phyloP scores from a whole-genome alignment of 53 echinoderm and acorn worm genomes.

The Hippasteria phrygiana region DNA sequence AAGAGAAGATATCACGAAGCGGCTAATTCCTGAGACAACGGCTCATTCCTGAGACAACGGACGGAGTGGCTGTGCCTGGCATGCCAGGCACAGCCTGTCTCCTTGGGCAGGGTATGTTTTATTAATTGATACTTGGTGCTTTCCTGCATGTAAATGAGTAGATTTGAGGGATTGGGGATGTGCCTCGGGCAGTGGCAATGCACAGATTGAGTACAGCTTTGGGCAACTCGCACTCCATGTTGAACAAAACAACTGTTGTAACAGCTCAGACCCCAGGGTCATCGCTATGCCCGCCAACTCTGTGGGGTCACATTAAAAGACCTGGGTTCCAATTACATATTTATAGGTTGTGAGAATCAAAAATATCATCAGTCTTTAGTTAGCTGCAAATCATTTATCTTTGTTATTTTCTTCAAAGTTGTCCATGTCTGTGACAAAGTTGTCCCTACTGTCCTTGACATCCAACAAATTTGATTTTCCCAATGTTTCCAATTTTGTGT shows the following conservation, averaged over 20 bases:
- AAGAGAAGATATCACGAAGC: too few species aligned
- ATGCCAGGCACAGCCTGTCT: slow-evolving; percentile 25
- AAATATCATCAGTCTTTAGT: slow-evolving; percentile 7
- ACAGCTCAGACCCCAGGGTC: slow-evolving; percentile 48
- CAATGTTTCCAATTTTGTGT: too few species aligned
- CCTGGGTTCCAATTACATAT: not conserved
- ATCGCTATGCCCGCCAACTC: slow-evolving; percentile 2
- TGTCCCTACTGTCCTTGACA: too few species aligned
- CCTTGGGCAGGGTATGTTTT: slow-evolving; percentile 35
- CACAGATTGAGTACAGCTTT: slow-evolving; percentile 28
- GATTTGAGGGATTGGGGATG: not conserved
- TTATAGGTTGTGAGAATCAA: not conserved
- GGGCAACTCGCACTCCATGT: slow-evolving; percentile 15
- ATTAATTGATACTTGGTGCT: slow-evolving; percentile 51
- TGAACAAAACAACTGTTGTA: slow-evolving; percentile 55
- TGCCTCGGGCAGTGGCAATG: not conserved
- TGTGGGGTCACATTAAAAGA: not conserved
- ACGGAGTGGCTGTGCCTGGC: not conserved
- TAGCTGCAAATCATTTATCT: too few species aligned
- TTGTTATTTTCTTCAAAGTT: too few species aligned
- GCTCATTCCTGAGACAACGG: not conserved
- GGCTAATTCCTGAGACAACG: not conserved
- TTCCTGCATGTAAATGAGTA: slow-evolving; percentile 42
- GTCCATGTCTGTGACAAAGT: too few species aligned
- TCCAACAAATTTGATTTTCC: too few species aligned